Conservation (phyloP, 2,113 vertebrate species). For the Galemys pyrenaicus region DNA sequence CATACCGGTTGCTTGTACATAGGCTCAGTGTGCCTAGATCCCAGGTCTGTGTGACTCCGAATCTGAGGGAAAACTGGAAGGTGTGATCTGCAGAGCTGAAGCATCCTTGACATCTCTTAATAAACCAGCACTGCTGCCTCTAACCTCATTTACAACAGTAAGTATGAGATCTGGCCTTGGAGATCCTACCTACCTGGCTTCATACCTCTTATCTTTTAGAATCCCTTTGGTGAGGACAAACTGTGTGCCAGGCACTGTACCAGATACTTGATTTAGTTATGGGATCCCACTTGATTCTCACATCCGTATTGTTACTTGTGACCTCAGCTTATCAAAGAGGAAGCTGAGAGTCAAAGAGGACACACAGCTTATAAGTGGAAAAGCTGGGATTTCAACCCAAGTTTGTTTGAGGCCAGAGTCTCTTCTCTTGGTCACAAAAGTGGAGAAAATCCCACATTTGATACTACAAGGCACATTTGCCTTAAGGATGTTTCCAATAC, state of each 20-base stretch:
- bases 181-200: neutral
- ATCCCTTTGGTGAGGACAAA: neutral
- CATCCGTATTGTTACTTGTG: neutral
- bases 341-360: neutral
- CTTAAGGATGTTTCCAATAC: neutral
- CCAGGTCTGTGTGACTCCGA: neutral
- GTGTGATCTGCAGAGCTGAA: neutral
- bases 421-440: neutral
- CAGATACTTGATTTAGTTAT: neutral
- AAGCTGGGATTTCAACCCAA: neutral
- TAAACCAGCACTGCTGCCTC: neutral
- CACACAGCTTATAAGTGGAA: neutral
- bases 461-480: neutral
- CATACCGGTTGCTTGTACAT: neutral
- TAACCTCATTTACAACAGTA: neutral
- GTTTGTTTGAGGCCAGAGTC: neutral
- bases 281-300: neutral
- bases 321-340: neutral
- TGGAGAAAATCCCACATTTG: neutral
- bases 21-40: neutral
- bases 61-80: neutral
- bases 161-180: neutral
- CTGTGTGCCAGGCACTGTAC: neutral
- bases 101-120: neutral
- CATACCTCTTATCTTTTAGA: neutral